These are phyloP conservation scores for Lepeophtheirus nordmannii DNA, from an alignment of 2,888 invertebrate species.

Conservation along the genomic window DNA sequence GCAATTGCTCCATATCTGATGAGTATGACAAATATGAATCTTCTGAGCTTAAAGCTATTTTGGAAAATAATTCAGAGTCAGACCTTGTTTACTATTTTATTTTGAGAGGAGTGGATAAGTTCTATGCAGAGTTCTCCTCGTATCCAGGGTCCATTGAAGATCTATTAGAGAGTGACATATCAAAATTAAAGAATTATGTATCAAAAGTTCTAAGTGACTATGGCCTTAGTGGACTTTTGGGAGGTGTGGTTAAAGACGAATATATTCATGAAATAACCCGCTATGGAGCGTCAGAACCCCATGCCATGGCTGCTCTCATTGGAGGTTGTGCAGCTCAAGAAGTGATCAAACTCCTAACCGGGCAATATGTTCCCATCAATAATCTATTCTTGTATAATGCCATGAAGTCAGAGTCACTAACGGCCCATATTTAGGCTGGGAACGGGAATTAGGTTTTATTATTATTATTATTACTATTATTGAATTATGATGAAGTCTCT, in stretches of 20 bases:
- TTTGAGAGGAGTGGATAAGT: slow-evolving; percentile 74
- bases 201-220: slow-evolving; percentile 5
- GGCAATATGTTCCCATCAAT: slow-evolving; percentile 87
- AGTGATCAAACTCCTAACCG: slow-evolving; percentile 81
- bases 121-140: slow-evolving; percentile 68
- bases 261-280: slow-evolving; percentile 86
- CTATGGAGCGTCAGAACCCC: slow-evolving; percentile 85
- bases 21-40: slow-evolving; percentile 53
- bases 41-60: slow-evolving; percentile 40
- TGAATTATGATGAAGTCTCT: no score
- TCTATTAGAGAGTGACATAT: slow-evolving; percentile 75
- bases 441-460: no score
- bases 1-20: slow-evolving; percentile 48
- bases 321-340: slow-evolving; percentile 90
- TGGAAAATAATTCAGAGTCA: slow-evolving; percentile 54
- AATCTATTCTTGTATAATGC: slow-evolving; percentile 93
- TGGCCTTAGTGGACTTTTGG: background rate
- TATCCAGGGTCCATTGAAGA: slow-evolving; percentile 73
- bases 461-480: no score
- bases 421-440: slow-evolving; percentile 31
- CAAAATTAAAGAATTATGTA: slow-evolving; percentile 53
- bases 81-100: slow-evolving; percentile 78
- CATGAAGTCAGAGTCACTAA: slow-evolving; percentile 65
- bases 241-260: slow-evolving; percentile 49
- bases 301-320: slow-evolving; percentile 79